These are phyloP conservation scores for Saimiri boliviensis DNA, from an alignment of 2,113 vertebrate genomes.

Conservation along the genomic window DNA sequence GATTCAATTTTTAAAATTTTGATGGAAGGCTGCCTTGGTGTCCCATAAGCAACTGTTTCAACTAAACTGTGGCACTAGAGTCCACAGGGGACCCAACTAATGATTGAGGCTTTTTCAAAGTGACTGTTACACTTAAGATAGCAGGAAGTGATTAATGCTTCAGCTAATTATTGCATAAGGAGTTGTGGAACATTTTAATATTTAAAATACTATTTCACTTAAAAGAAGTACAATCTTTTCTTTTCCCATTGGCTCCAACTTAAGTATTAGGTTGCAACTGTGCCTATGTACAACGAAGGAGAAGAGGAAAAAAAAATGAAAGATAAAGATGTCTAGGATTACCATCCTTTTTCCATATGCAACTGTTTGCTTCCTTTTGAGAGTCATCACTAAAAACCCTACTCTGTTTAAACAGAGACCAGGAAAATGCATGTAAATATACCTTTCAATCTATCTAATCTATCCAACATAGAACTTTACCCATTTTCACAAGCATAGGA, in stretches of 20 bases:
- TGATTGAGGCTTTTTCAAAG: neutral
- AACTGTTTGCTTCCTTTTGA: constrained; percentile 48
- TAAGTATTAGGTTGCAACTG: neutral
- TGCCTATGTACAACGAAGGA: neutral
- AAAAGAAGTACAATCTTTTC: neutral
- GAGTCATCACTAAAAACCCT: neutral
- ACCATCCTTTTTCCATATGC: neutral
- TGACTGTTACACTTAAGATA: constrained; percentile 20
- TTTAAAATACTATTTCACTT: constrained; percentile 48
- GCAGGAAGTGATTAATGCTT: neutral
- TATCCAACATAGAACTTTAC: neutral
- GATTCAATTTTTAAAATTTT: neutral
- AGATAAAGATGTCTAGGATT: neutral
- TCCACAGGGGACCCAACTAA: neutral
- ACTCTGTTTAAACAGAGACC: constrained; percentile 23
- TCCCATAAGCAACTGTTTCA: neutral
- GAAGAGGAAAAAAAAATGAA: neutral
- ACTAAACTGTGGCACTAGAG: neutral
- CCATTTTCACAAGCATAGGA: neutral
- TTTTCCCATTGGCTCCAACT: constrained; percentile 30
- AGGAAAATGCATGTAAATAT: neutral
- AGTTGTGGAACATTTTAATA: constrained; percentile 5
- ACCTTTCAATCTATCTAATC: neutral
- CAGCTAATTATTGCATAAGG: neutral
- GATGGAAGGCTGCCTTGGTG: neutral